Conservation (phyloP, 2,113 vertebrate genomes). For the Ptilonorhynchus violaceus region DNA sequence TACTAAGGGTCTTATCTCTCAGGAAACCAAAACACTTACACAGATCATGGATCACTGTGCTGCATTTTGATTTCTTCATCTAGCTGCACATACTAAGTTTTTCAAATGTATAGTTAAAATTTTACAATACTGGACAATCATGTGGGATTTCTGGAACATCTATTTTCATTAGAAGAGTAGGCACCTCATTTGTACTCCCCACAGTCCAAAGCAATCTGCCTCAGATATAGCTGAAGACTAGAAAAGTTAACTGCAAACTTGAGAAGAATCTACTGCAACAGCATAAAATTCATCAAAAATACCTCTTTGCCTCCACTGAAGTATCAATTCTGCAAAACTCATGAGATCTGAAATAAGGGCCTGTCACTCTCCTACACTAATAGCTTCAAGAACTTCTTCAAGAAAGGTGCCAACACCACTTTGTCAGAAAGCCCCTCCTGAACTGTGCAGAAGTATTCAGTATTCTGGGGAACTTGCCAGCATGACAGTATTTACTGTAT, state of each 20-base stretch:
- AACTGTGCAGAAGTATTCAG: conserved; percentile 36
- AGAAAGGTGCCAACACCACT: conserved; percentile 14
- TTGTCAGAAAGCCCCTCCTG: conserved; percentile 23
- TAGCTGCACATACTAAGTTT: neutral
- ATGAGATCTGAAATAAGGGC: neutral
- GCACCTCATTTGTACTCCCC: neutral
- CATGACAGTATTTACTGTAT: conserved; percentile 38
- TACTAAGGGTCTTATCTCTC: neutral
- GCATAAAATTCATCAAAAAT: neutral
- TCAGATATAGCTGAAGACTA: neutral
- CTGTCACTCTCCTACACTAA: neutral
- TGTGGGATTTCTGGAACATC: neutral
- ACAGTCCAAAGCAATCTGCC: neutral
- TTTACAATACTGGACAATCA: neutral
- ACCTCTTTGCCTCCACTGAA: neutral
- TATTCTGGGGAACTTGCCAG: conserved; percentile 33
- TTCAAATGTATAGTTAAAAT: neutral
- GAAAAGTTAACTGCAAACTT: neutral
- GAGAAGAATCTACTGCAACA: neutral
- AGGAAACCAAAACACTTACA: neutral
- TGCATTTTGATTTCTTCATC: neutral
- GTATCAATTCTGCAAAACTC: neutral
- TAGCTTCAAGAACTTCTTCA: conserved; percentile 37
- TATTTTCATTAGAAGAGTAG: neutral
- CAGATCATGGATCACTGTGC: neutral